Evolutionary conservation across 1,140 invertebrate genomes (phyloP), one percentile per base, ranked within the genome.

Genomic region (Leptinotarsa undecemlineata): DNA sequence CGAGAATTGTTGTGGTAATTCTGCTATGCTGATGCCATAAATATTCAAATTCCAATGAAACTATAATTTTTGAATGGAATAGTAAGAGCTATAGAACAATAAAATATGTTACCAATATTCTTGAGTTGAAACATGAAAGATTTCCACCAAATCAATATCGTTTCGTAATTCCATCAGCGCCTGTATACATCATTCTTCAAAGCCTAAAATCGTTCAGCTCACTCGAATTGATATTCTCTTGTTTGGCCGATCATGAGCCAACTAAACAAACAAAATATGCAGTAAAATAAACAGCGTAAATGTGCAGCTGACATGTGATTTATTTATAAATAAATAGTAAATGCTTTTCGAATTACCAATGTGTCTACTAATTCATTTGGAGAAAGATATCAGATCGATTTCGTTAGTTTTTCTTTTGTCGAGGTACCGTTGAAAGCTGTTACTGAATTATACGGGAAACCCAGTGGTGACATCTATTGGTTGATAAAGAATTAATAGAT

Each of bases 221-320:
- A 57, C 17, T n/a, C 51, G 15, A 67, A 33, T 26, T 67, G 64
- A 42, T 67, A 67, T 67, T 67, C 64, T 67, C 64, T 42, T 67
- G 42, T 67, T 67, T 67, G 64, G 23, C 42, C 42, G 42, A 67
- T 67, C 42, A 33, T 67, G 23, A 42, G 42, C 23, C 23, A 67
- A 67, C 64, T 67, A 67, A 67, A 67, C n/a, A 67, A 67, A 67
- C 64, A 67, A 67, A 67, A 67, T 67, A 67, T 67, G 64, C 64
- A 67, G 23, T 67, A 23, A 42, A 33, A 67, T 67, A 67, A 67
- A 67, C 64, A 67, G 26, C 23, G 64, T 67, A 67, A 67, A 67
- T 67, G 64, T 67, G 64, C 64, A 67, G 64, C 64, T 42, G 64
- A 67, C 64, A 67, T 42, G 64, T 17, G 42, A 42, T 67, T 67